A percentile compares a stretch with the other conserved stretches of the same genome.
phyloP scores from a whole-genome alignment of 2,797 vertebrate species.

The Rousettus madagascariensis region DNA sequence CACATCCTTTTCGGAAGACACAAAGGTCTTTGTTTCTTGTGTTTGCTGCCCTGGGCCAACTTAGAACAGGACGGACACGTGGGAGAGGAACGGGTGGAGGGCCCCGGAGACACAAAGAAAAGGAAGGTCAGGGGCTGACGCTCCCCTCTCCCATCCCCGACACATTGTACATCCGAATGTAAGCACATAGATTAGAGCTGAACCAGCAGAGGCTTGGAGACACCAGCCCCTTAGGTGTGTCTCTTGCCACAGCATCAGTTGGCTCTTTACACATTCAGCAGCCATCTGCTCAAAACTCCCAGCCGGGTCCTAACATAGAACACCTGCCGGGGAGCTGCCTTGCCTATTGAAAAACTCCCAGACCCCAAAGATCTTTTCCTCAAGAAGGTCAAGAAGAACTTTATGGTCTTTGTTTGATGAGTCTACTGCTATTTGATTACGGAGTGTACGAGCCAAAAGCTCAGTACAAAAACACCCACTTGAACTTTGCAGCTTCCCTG shows the following conservation, averaged over 20 bases:
- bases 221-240: rapidly evolving
- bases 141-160: rapidly evolving
- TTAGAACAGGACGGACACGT: not conserved
- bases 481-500: not conserved
- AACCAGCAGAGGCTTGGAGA: not conserved
- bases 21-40: conserved; percentile 36
- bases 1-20: conserved; percentile 63
- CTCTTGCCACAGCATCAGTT: not conserved
- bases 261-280: not conserved
- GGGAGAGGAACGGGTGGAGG: not conserved
- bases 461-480: not conserved
- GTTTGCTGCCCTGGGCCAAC: not conserved
- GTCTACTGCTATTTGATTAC: not conserved
- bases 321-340: not conserved
- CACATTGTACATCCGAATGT: rapidly evolving
- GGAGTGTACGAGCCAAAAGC: not conserved
- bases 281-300: not conserved
- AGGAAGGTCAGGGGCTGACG: not conserved
- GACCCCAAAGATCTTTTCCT: not conserved
- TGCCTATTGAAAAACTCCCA: not conserved
- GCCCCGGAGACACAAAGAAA: not conserved
- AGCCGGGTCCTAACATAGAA: not conserved
- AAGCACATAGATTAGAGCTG: not conserved
- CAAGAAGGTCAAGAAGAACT: not conserved
- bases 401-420: not conserved